Conservation (phyloP, 2,113 vertebrate species). For the Mormyrus lacerda region DNA sequence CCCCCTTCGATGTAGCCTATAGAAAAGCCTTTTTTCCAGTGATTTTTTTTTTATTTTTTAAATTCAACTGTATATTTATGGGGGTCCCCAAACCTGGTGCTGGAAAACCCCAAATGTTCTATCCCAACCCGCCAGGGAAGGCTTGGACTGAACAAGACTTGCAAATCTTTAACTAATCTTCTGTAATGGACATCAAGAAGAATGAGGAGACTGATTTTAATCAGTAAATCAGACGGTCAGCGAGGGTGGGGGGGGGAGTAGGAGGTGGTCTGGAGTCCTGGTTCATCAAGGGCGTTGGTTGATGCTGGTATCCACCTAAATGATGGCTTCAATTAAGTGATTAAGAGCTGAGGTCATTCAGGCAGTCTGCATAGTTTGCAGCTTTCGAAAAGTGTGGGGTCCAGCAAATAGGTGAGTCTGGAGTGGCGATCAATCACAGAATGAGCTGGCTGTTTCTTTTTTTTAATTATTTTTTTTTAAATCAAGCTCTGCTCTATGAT, state of each 20-base stretch:
- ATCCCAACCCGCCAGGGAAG: not conserved
- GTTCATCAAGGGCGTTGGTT: not conserved
- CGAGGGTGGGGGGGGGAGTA: not conserved
- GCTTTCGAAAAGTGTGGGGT: not conserved
- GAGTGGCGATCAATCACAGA: not conserved
- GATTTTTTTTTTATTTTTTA: not conserved
- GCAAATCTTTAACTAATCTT: not conserved
- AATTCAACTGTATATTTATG: not conserved
- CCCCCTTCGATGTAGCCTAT: not conserved
- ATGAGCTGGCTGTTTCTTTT: not conserved
- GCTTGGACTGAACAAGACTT: not conserved
- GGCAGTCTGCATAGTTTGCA: not conserved
- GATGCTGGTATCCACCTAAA: not conserved
- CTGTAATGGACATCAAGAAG: not conserved
- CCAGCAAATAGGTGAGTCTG: not conserved
- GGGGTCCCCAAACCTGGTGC: not conserved
- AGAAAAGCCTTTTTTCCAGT: not conserved
- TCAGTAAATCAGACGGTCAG: not conserved
- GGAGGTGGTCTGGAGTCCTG: not conserved
- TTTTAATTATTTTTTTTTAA: not conserved
- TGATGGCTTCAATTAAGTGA: not conserved
- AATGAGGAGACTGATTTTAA: not conserved
- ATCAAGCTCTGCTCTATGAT: not conserved
- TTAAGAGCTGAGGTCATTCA: not conserved
- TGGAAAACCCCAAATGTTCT: not conserved